Evolutionary conservation across 2,797 vertebrate genomes (phyloP).

Genomic region (Myotis vivesi): DNA sequence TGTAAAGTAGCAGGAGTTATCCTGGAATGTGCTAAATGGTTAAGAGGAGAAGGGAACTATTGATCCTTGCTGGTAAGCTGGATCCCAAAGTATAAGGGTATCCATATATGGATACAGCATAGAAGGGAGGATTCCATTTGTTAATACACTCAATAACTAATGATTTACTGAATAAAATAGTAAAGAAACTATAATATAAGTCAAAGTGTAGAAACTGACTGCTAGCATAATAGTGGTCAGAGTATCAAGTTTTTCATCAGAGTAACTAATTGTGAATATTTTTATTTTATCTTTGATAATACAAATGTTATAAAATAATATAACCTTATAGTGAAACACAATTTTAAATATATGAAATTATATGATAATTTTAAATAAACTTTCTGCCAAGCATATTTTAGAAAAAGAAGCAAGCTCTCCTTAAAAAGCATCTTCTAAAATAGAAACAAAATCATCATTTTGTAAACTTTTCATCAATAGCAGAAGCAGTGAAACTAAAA

Average conservation of each 20-base stretch:
- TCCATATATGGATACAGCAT: neutral
- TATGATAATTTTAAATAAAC: conserved; percentile 21
- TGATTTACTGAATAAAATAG: neutral
- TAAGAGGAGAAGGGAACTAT: neutral
- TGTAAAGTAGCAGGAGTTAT: neutral
- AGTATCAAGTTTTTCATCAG: conserved; percentile 22
- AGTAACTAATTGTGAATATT: neutral
- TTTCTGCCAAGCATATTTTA: neutral
- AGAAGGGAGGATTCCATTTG: neutral
- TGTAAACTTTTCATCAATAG: conserved; percentile 1
- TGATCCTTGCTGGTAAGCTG: neutral
- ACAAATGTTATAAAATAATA: neutral
- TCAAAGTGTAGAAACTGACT: neutral
- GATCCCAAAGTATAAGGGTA: neutral
- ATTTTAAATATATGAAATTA: neutral
- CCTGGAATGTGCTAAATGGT: neutral
- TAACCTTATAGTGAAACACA: neutral
- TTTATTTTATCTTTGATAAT: neutral
- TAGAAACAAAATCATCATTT: conserved; percentile 11
- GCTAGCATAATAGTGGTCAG: neutral
- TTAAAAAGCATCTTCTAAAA: conserved; percentile 40
- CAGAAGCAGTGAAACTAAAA: conserved; percentile 31
- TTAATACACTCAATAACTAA: neutral
- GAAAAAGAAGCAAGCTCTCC: neutral
- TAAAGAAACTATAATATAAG: conserved; percentile 41